Base-by-base conservation (phyloP, 2,888 invertebrate species). In the Zootermopsis nevadensis region DNA sequence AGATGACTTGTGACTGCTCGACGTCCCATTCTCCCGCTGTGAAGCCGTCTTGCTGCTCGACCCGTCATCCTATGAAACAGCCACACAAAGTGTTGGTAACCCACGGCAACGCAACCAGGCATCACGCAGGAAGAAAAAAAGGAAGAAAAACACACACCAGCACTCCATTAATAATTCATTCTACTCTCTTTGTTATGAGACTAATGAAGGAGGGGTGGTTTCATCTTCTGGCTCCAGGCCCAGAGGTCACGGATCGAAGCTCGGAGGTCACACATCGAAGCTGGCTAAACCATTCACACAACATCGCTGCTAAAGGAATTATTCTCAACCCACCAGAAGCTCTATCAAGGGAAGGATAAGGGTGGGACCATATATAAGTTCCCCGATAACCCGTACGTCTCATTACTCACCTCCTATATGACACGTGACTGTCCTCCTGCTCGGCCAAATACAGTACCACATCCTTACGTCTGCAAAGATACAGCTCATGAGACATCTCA, bases 41-140 rank as follows among this genome's bases (percentile, higher is more conserved):
- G 84, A 82, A 53, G 85, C 85, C 60, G 84, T 81, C 81, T 86
- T 86, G 84, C 83, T 81, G 86, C 80, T 85, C 86, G 89, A 88
- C 86, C 87, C 87, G 87, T 91, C 91, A 88, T 91, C 91, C 91
- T 91, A 90, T 87, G 90, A 91, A 88, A 90, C 90, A 90, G 90
- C 89, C 90, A 86, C 86, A 86, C 84, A 86, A 86, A 86, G 84
- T 85, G 85, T 85, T 84, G 86, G 84, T 85, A 86, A 84, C 85
- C 85, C 82, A 84, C 85, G 81, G 85, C 83, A 85, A 84, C 82
- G 85, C 82, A 85, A 84, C 83, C 84, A 84, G 85, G 82, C 84
- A 86, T 85, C 85, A 85, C 84, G 84, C 69, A 83, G 85, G 87
- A 88, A 88, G 88, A 87, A 88, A 87, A 76, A 87, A 87, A 84